Evolutionary conservation across 2,888 invertebrate genomes (phyloP).

Genomic region (Zygogramma bicolorata): DNA sequence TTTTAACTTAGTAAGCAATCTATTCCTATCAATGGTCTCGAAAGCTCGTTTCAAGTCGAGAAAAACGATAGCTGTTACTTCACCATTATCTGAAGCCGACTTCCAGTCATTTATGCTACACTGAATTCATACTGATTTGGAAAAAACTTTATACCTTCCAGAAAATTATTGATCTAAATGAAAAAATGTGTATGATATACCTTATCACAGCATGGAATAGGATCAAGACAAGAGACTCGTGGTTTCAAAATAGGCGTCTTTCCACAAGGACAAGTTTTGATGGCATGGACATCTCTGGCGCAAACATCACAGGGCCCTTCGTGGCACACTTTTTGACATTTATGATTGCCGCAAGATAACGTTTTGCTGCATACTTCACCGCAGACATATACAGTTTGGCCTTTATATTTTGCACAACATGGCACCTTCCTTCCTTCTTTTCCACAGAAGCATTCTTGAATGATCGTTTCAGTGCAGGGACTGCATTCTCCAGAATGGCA

Average conservation of each 20-base stretch:
- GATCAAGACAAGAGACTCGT: slow-evolving; percentile 81
- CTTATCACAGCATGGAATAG: slow-evolving; percentile 84
- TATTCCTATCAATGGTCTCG: too few relatives aligned
- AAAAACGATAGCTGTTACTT: too few relatives aligned
- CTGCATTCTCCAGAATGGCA: slow-evolving; percentile 88
- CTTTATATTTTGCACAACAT: not conserved
- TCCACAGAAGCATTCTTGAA: slow-evolving; percentile 80
- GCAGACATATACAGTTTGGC: slow-evolving; percentile 70
- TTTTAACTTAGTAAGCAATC: too few relatives aligned
- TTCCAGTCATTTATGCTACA: too few relatives aligned
- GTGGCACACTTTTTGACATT: slow-evolving; percentile 73
- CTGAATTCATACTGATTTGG: too few relatives aligned
- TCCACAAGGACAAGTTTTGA: slow-evolving; percentile 83
- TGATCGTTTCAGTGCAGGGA: slow-evolving; percentile 75
- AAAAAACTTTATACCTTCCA: too few relatives aligned
- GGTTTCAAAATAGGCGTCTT: slow-evolving; percentile 69
- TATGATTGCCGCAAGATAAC: slow-evolving; percentile 78
- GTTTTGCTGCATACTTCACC: slow-evolving; percentile 72
- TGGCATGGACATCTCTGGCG: slow-evolving; percentile 70
- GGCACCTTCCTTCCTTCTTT: slow-evolving; percentile 68
- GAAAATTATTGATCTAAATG: too few relatives aligned
- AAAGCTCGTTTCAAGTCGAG: too few relatives aligned
- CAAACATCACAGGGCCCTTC: slow-evolving; percentile 77
- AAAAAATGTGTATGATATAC: slow-evolving; percentile 61
- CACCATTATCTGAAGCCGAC: too few relatives aligned